Percentiles rank a stretch among this genome's conserved stretches.
Evolutionary conservation across 2,888 invertebrate species (phyloP).

Genomic region (Ashinkailepas kermadecensis): DNA sequence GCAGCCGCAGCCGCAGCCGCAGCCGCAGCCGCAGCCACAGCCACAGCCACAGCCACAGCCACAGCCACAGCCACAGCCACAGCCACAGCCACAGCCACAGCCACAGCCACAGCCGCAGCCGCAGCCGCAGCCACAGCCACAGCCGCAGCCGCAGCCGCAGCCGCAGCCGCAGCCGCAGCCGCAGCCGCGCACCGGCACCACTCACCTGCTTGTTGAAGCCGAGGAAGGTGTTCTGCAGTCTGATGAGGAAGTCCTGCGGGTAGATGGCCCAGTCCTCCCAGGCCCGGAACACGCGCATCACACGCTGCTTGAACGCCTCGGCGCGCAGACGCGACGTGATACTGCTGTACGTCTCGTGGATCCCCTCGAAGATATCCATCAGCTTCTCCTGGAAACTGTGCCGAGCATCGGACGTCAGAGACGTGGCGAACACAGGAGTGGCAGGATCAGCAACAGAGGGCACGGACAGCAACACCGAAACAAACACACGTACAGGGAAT

Average conservation of each 20-base stretch:
- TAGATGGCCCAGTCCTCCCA: conserved; percentile 99
- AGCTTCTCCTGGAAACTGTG: conserved; percentile 74
- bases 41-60: no score
- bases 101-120: no score
- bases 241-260: conserved; percentile 80
- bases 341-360: conserved; percentile 62
- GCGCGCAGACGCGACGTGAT: conserved; percentile 81
- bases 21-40: background rate
- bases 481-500: no score
- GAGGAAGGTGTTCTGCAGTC: conserved; percentile 80
- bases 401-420: background rate
- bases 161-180: background rate
- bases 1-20: background rate
- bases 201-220: conserved; percentile 52
- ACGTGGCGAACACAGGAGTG: background rate
- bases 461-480: no score
- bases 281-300: conserved; percentile 80
- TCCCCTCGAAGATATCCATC: conserved; percentile 63
- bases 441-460: no score
- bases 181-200: background rate
- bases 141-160: no score
- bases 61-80: no score
- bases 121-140: no score
- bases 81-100: no score
- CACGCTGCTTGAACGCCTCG: conserved; percentile 89